Evolutionary conservation across 1,140 invertebrate species (phyloP).

Genomic region (Colletes latitarsis): DNA sequence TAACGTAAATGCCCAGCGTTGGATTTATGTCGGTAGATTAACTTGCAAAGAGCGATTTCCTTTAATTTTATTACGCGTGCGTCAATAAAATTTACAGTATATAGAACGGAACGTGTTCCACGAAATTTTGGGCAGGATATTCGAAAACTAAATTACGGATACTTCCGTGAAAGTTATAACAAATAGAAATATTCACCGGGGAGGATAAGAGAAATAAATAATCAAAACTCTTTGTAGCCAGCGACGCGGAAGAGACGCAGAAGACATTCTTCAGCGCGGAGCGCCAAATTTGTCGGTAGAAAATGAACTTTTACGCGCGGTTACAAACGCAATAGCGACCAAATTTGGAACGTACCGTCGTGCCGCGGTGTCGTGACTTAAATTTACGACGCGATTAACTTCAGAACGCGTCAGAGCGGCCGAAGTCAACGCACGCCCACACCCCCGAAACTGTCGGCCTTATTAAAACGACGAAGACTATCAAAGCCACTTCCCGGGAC

Average conservation of each 20-base stretch:
- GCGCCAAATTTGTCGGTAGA: not conserved
- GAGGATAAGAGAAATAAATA: too few species aligned
- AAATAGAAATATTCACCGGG: too few species aligned
- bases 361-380: not conserved
- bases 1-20: slow-evolving; percentile 55
- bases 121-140: not conserved
- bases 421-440: slow-evolving; percentile 28
- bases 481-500: slow-evolving; percentile 34
- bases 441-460: not conserved
- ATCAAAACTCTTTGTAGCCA: too few species aligned
- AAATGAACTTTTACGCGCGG: not conserved
- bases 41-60: slow-evolving; percentile 8
- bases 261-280: not conserved
- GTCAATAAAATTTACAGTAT: not conserved
- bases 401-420: slow-evolving; percentile 14
- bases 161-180: too few species aligned
- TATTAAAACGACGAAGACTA: slow-evolving; percentile 44
- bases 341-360: slow-evolving; percentile 4
- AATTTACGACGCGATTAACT: slow-evolving; percentile 47
- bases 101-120: too few species aligned
- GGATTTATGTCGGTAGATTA: slow-evolving; percentile 12
- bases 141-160: not conserved
- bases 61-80: not conserved
- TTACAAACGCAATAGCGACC: not conserved
- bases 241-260: too few species aligned